Percentiles rank a stretch among this genome's conserved stretches.
Conservation (phyloP, 2,113 vertebrate genomes). For the Smithornis capensis region DNA sequence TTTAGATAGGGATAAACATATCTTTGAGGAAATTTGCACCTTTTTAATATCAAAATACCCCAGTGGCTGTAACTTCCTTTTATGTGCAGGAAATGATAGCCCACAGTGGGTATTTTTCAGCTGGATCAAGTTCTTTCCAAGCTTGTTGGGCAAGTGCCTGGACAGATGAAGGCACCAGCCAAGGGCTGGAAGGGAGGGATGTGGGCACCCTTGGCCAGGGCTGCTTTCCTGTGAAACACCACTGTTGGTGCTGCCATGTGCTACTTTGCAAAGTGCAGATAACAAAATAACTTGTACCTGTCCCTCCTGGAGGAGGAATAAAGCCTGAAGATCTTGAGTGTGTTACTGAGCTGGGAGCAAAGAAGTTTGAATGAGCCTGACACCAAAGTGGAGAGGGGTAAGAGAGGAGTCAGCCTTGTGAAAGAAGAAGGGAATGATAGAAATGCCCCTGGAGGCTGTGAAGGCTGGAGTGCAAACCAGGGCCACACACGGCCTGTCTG, state of each 20-base stretch:
- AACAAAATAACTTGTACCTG: background rate
- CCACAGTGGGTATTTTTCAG: background rate
- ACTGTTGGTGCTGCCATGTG: background rate
- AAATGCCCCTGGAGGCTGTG: background rate
- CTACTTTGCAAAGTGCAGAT: background rate
- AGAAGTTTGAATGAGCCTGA: background rate
- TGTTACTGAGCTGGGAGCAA: background rate
- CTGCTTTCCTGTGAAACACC: background rate
- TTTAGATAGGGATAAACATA: background rate
- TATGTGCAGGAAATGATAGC: background rate
- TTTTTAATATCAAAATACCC: background rate
- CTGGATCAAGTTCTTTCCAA: background rate
- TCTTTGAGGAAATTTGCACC: background rate
- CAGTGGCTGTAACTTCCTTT: background rate
- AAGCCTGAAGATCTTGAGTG: background rate
- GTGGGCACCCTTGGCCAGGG: background rate
- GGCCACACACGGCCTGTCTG: background rate
- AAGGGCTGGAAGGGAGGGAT: background rate
- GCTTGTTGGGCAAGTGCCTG: background rate
- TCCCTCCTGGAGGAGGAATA: background rate
- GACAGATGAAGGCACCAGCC: background rate
- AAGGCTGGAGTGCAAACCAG: background rate
- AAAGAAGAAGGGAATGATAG: background rate
- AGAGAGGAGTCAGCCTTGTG: background rate
- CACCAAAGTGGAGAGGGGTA: background rate